Evolutionary conservation across 2,888 invertebrate species (phyloP), one percentile per base, ranked within the genome.

Genomic region (Stenotaenia linearis): DNA sequence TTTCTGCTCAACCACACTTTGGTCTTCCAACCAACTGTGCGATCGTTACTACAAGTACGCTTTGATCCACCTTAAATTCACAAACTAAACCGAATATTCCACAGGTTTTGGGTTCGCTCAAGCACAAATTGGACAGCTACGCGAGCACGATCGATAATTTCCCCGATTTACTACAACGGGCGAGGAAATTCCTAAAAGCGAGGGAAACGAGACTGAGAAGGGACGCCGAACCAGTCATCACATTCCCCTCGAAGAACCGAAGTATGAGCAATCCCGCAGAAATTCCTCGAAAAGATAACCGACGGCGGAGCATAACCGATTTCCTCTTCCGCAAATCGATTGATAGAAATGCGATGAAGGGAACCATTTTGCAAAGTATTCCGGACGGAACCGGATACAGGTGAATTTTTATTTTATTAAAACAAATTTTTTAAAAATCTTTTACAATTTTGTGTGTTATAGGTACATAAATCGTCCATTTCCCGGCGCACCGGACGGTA

Each of bases 1-100:
- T 91, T 97, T 85, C 89, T 98, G 75, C 89, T 98, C 81, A 94
- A 95, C 84, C 92, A 94, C 81, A 92, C 91, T 86, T 90, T 92
- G 83, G 92, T 94, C 83, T 91, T 96, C 84, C 95, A 96, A 85
- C 96, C 96, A 0, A 93, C 93, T 84, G 93, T 97, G 85, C 93
- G 94, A 85, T 96, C 95, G 3, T 89, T 97, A 82, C 93, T 93
- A 86, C 96, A 96, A 91, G 96, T 95, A 85, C 28, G 15, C 0
- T 4, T 23, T 79, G 35, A 15, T 50, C 9, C 30, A 25, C 18
- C 4, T 32, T 32, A 6, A 6, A 23, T 75, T 10, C n/a, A n/a
- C n/a, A n/a, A n/a, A n/a, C n/a, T n/a, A n/a, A n/a, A n/a, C n/a
- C n/a, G n/a, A n/a, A n/a, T n/a, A n/a, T n/a, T n/a, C n/a, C n/a